phyloP scores from a whole-genome alignment of 2,888 invertebrate genomes.

The Thereva unica region DNA sequence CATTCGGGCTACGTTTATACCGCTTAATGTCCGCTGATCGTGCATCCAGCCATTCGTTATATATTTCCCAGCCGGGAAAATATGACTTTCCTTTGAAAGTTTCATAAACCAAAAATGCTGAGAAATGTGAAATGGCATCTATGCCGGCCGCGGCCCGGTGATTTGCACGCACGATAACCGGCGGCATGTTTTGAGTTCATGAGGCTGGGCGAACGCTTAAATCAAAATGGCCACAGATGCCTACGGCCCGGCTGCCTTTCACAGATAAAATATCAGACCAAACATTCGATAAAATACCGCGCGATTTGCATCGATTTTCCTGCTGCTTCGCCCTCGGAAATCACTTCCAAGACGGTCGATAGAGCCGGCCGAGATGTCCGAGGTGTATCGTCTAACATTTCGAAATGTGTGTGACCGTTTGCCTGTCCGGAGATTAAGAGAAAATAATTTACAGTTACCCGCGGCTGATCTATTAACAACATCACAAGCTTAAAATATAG shows the following conservation, averaged over 20 bases:
- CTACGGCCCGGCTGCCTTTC: neutral
- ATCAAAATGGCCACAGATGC: constrained; percentile 3
- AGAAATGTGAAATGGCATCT: constrained; percentile 7
- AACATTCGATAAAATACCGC: neutral
- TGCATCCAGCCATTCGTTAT: neutral
- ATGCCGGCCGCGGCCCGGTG: neutral
- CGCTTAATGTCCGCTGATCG: neutral
- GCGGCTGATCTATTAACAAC: constrained; percentile 18
- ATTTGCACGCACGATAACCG: constrained; percentile 13
- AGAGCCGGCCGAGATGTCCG: too few species aligned
- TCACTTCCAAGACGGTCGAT: too few species aligned
- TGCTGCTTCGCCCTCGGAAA: neutral
- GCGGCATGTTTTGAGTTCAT: neutral
- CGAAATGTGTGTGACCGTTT: constrained; percentile 1
- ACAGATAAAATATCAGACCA: neutral
- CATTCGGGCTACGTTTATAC: neutral
- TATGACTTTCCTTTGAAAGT: neutral
- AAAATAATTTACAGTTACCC: constrained; percentile 24
- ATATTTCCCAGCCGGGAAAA: constrained; percentile 4
- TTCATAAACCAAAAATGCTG: neutral
- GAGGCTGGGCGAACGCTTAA: neutral
- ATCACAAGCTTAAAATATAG: constrained; percentile 16
- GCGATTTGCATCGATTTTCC: constrained; percentile 21
- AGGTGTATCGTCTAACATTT: constrained; percentile 4
- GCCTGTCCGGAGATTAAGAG: neutral